Base-by-base conservation (phyloP, 1,140 invertebrate species). In the Saccostrea echinata region DNA sequence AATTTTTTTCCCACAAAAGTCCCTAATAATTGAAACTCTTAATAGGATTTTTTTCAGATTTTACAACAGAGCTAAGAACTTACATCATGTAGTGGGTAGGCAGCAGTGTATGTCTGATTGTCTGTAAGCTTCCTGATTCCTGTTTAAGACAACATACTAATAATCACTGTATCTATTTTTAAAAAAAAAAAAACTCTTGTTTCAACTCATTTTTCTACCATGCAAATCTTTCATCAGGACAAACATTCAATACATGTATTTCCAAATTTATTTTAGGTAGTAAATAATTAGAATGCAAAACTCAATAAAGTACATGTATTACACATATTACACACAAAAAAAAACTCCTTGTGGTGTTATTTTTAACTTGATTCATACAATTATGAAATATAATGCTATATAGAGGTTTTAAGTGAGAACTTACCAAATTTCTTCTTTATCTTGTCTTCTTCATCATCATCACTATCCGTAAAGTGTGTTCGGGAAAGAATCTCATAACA, bases 41-140 rank as follows among this genome's bases (percentile, higher is more conserved):
- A 43, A 43, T 4, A 43, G 21, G 6, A n/a, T 24, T 68, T 43
- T 8, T 3, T 2, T 9, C 43, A 43, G 43, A 43, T 43, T 43
- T 43, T 4, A 43, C 43, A 43, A 8, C 43, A 43, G 27, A 33
- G 13, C 3, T 3, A 43, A 51, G 13, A 76, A 88, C 91, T 96
- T 96, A 97, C 98, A 96, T 99, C 98, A 94, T 99, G 98, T 12
- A 99, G 94, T 1, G 98, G 97, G 94, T 97, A 99, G 91, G 98
- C 98, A 11, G 97, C 97, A n/a, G 96, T 90, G 91, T 98, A 99
- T 0, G 97, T 97, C 16, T 96, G 96, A 93, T 98, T 97, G 89
- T 97, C 97, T 0, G 99, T 92, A 27, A 99, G 95, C 81, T 98
- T 96, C 89, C 97, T 96, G 71, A 99, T 98, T 3, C 98, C 98